These are phyloP conservation scores for Nettapus auritus DNA, from an alignment of 2,113 vertebrate species.

Conservation along the genomic window DNA sequence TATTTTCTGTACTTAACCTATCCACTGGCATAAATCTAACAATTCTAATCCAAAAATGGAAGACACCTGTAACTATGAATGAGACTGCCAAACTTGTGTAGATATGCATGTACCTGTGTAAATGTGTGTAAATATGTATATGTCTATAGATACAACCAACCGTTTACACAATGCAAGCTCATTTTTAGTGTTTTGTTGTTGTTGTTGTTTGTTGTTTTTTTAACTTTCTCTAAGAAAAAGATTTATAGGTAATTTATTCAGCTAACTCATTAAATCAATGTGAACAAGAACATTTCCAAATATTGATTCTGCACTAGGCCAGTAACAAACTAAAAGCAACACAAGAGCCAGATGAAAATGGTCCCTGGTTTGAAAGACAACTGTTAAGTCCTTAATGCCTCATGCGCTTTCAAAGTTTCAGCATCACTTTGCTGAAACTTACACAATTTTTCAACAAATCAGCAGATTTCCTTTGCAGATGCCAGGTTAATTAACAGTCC, in stretches of 20 bases:
- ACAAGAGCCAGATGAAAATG: background rate
- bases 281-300: constrained; percentile 2
- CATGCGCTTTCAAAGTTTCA: background rate
- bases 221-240: background rate
- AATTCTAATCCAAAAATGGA: too few relatives aligned
- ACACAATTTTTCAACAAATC: background rate
- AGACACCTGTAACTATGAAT: background rate
- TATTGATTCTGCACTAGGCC: background rate
- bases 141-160: background rate
- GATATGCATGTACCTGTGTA: background rate
- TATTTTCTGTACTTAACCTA: background rate
- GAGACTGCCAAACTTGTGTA: background rate
- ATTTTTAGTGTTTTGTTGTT: background rate
- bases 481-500: background rate
- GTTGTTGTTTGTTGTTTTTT: fast-evolving
- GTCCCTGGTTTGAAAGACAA: background rate
- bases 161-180: background rate
- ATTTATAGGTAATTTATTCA: background rate
- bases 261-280: background rate
- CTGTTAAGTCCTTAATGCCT: background rate
- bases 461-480: background rate
- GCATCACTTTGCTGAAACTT: background rate
- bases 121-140: fast-evolving
- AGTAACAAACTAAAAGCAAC: background rate
- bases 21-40: background rate